These are phyloP conservation scores for Carettochelys insculpta DNA, from an alignment of 2,113 vertebrate genomes.

Conservation along the genomic window DNA sequence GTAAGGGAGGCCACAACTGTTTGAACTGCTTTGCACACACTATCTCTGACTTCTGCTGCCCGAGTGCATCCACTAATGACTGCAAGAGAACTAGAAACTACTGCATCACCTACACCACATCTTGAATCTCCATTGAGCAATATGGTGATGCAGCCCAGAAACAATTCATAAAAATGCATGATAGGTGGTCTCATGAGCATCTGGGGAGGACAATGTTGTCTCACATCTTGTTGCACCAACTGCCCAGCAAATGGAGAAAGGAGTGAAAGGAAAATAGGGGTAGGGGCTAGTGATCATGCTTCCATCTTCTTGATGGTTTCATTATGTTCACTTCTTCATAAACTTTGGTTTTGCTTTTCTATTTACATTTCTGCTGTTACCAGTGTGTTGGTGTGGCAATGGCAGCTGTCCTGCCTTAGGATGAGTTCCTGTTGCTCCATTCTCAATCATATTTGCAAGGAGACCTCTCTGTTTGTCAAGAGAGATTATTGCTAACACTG, in stretches of 20 bases:
- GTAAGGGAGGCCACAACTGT: neutral
- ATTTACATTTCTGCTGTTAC: neutral
- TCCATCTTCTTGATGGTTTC: neutral
- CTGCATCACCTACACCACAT: no score
- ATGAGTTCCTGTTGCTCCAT: no score
- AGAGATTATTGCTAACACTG: no score
- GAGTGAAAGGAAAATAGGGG: neutral
- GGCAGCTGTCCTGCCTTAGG: no score
- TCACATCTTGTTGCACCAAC: neutral
- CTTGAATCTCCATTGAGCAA: neutral
- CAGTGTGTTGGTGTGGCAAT: neutral
- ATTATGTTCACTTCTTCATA: neutral
- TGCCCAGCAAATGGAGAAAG: neutral
- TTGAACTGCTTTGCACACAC: no score
- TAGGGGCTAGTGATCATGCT: no score
- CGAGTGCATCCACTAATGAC: neutral
- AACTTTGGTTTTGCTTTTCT: neutral
- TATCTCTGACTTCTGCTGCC: neutral
- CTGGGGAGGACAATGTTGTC: neutral
- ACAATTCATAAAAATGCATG: neutral
- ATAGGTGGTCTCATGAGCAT: neutral
- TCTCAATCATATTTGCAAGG: no score
- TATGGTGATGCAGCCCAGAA: neutral
- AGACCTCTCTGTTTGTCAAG: no score
- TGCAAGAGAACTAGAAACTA: neutral